Evolutionary conservation across 2,797 vertebrate species (phyloP), one percentile per base, ranked within the genome.

Genomic region (Micrastur ruficollis): DNA sequence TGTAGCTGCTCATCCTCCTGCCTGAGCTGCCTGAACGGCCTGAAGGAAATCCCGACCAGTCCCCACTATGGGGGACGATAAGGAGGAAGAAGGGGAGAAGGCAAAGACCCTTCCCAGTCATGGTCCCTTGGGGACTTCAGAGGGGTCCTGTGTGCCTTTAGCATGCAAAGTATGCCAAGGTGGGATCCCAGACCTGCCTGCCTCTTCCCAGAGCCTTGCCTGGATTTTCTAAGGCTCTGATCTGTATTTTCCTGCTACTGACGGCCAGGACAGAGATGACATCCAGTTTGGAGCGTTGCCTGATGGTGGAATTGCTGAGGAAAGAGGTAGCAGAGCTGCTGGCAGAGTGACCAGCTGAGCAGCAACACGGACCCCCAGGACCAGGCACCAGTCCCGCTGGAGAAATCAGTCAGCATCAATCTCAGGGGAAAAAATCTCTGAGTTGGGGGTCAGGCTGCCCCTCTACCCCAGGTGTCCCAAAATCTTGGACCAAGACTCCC

Each of bases 101-200:
- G 34, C 10, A 68, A 73, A 81, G 10, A 2, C 12, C 12, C 66
- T 46, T 63, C 34, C 34, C 31, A 66, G 29, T 19, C 11, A 9
- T 1, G n/a, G n/a, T 47, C 17, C 38, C 14, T 5, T 32, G 26
- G 63, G 79, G 16, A 32, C 8, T 68, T 68, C 29, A 46, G 46
- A 32, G 18, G 10, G 3, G 27, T 71, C 73, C 47, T 0, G 0
- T 3, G 26, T 47, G 14, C 10, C 44, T 63, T 42, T 27, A 49
- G 22, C 26, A 4, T 8, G 13, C 16, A 21, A 38, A 31, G 6
- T 18, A 22, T 5, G 19, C 12, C n/a, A 32, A 49, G 34, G 12
- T 68, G 66, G 25, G 23, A 81, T 27, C 42, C 31, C 72, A 88
- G 52, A 74, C 12, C 25, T 42, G 32, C 8, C 23, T 89, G 62